Percentiles rank a stretch among this genome's conserved stretches.
Conservation (phyloP, 2,888 invertebrate genomes). For the Parnassius smintheus region DNA sequence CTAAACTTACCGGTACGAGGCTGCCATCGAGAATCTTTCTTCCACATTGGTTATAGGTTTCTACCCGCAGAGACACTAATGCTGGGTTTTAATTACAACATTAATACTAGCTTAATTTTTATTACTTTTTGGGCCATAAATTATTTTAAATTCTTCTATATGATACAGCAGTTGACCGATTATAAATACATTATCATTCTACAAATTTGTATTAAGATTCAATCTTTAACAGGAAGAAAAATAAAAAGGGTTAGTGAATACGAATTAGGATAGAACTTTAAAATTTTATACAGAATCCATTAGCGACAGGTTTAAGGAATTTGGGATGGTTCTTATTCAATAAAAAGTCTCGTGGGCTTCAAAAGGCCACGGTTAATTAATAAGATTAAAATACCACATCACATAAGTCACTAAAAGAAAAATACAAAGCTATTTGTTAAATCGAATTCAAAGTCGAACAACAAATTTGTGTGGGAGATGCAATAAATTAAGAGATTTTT, state of each 20-base stretch:
- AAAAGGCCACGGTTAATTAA: conserved; percentile 24
- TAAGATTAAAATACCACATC: conserved; percentile 13
- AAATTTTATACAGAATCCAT: conserved; percentile 27
- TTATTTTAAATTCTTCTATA: no score
- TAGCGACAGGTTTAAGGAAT: conserved; percentile 27
- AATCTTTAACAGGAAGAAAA: conserved; percentile 27
- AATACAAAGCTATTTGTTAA: conserved; percentile 36
- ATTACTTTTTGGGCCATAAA: no score
- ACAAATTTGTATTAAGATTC: neutral
- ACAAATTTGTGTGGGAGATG: conserved; percentile 59
- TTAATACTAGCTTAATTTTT: no score
- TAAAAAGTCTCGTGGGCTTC: conserved; percentile 26
- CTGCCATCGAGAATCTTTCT: no score
- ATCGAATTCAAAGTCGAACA: neutral
- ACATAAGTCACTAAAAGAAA: conserved; percentile 8
- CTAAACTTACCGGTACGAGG: no score
- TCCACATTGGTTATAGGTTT: no score
- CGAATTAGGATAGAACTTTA: conserved; percentile 23
- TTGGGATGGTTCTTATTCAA: conserved; percentile 22
- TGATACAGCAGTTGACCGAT: no score
- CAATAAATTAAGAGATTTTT: neutral
- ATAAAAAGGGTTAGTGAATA: conserved; percentile 20
- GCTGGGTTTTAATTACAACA: no score
- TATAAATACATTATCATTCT: neutral
- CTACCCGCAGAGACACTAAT: no score